Evolutionary conservation across 1,140 invertebrate genomes (phyloP).

Genomic region (Formica selysi): DNA sequence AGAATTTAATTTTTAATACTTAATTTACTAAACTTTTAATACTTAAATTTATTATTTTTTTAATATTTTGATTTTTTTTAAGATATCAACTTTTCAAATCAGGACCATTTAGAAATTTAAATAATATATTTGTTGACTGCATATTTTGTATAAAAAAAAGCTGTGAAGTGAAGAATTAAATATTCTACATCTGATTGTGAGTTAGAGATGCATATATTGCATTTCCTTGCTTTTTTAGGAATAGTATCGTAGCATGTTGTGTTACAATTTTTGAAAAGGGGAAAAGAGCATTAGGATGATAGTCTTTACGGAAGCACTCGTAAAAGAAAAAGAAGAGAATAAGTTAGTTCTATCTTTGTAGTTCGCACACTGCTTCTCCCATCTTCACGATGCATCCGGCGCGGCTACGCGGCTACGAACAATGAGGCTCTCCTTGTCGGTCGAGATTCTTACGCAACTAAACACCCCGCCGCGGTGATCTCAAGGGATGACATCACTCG

Average conservation of each 20-base stretch:
- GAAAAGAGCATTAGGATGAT: background rate
- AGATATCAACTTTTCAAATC: background rate
- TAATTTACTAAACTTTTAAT: background rate
- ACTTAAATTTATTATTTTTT: background rate
- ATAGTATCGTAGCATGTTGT: background rate
- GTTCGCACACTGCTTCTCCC: background rate
- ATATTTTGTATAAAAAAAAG: background rate
- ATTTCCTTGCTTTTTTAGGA: background rate
- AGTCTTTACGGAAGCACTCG: background rate
- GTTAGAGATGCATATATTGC: background rate
- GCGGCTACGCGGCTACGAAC: constrained; percentile 8
- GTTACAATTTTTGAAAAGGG: background rate
- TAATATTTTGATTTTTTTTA: background rate
- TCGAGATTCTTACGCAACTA: constrained; percentile 62
- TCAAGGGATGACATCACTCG: constrained; percentile 65
- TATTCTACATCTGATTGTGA: background rate
- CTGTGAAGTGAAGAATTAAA: background rate
- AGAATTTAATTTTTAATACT: background rate
- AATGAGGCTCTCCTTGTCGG: constrained; percentile 40
- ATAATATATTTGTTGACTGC: too few species aligned
- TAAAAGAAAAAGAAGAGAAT: background rate
- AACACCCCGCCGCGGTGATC: constrained; percentile 59
- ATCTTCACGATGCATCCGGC: background rate
- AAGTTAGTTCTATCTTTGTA: background rate
- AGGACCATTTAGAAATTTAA: background rate